Evolutionary conservation across 2,888 invertebrate genomes (phyloP).

Genomic region (Lumbricus terrestris): DNA sequence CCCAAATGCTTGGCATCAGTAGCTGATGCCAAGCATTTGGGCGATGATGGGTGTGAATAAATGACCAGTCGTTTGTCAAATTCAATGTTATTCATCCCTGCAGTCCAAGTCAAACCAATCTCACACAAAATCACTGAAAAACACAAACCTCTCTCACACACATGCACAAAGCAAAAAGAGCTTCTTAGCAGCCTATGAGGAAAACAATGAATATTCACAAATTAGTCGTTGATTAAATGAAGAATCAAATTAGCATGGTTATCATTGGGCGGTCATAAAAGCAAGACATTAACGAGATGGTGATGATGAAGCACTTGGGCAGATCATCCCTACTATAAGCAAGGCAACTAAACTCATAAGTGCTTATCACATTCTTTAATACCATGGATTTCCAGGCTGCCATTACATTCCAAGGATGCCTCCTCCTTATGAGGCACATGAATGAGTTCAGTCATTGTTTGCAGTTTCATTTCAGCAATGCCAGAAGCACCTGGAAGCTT

Average conservation of each 20-base stretch:
- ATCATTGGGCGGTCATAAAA: background rate
- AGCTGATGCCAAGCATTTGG: background rate
- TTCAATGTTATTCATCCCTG: no score
- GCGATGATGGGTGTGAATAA: background rate
- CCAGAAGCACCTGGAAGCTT: background rate
- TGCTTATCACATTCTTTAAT: constrained; percentile 3
- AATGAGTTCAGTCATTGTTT: background rate
- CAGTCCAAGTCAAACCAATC: background rate
- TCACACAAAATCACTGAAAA: background rate
- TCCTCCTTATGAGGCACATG: background rate
- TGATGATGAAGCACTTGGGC: background rate
- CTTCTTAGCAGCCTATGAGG: background rate
- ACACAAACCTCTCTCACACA: background rate
- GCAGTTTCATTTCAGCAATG: background rate
- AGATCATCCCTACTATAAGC: background rate
- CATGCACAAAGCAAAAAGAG: background rate
- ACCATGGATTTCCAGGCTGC: background rate
- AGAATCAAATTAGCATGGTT: background rate
- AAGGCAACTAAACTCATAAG: background rate
- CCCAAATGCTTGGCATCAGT: no score
- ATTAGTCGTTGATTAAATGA: background rate
- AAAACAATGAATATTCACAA: background rate
- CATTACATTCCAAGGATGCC: background rate
- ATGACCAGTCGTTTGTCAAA: background rate
- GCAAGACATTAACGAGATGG: background rate